Conservation (phyloP, 2,113 vertebrate genomes). For the Leucosticte australis region DNA sequence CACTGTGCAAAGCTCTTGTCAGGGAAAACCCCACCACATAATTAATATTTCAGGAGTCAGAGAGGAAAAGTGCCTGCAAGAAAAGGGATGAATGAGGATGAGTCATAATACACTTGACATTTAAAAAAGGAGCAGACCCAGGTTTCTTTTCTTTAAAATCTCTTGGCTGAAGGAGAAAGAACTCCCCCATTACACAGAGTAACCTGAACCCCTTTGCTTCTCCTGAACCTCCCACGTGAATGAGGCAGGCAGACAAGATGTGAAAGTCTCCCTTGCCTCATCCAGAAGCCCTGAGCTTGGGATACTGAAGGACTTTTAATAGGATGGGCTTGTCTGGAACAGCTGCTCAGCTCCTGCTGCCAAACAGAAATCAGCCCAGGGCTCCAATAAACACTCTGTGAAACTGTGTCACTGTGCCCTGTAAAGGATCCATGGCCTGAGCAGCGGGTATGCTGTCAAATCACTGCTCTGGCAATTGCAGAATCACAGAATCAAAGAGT, state of each 20-base stretch:
- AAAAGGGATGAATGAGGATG: slow-evolving; percentile 45
- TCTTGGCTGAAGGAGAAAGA: slow-evolving; percentile 28
- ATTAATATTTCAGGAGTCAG: slow-evolving; percentile 55
- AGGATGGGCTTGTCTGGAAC: not conserved
- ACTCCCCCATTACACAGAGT: slow-evolving; percentile 6
- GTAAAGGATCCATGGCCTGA: not conserved
- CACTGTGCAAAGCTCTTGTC: not conserved
- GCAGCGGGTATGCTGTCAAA: not conserved
- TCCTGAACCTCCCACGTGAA: not conserved
- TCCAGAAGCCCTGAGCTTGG: not conserved
- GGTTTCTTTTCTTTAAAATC: not conserved
- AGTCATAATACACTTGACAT: slow-evolving; percentile 58
- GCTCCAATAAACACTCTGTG: not conserved
- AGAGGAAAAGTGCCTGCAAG: slow-evolving; percentile 31
- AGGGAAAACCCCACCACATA: slow-evolving; percentile 6
- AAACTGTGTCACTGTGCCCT: not conserved
- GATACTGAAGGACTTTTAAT: not conserved
- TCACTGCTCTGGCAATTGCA: not conserved
- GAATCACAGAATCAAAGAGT: not conserved
- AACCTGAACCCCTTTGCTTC: not conserved
- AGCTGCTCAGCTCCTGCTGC: not conserved
- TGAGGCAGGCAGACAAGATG: not conserved
- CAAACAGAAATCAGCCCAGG: not conserved
- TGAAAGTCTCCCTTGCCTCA: not conserved
- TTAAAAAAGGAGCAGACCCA: slow-evolving; percentile 24